Percentiles rank a stretch among this genome's conserved stretches.
These are phyloP conservation scores for Craniophora ligustri DNA, from an alignment of 2,888 invertebrate genomes.

Conservation along the genomic window DNA sequence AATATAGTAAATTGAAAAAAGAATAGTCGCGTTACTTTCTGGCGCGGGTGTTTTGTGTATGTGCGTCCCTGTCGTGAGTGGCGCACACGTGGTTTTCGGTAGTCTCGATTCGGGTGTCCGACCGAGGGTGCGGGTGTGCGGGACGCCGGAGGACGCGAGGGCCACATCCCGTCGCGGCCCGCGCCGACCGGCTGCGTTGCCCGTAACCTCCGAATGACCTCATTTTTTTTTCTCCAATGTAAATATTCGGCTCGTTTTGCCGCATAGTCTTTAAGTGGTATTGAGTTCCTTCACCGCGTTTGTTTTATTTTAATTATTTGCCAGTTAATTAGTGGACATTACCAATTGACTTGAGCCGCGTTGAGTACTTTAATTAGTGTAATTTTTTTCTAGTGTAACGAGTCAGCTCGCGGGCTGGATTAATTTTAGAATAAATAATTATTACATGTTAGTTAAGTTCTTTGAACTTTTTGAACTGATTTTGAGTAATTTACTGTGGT, in stretches of 20 bases:
- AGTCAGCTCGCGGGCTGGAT: slow-evolving; percentile 67
- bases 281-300: slow-evolving; percentile 84
- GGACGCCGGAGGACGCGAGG: slow-evolving; percentile 62
- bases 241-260: slow-evolving; percentile 87
- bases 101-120: slow-evolving; percentile 63
- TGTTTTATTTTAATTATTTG: slow-evolving; percentile 63
- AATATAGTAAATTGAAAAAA: slow-evolving; percentile 89
- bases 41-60: slow-evolving; percentile 42
- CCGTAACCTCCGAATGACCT: slow-evolving; percentile 88
- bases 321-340: slow-evolving; percentile 70
- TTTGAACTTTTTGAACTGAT: slow-evolving; percentile 62
- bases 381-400: slow-evolving; percentile 69
- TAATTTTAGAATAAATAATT: slow-evolving; percentile 53
- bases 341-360: slow-evolving; percentile 68
- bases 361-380: slow-evolving; percentile 69
- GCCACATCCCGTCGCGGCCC: slow-evolving; percentile 87
- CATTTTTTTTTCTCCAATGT: slow-evolving; percentile 88
- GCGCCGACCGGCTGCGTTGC: slow-evolving; percentile 87
- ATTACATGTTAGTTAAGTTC: slow-evolving; percentile 61
- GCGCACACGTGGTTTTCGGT: slow-evolving; percentile 84
- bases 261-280: slow-evolving; percentile 88
- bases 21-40: slow-evolving; percentile 72
- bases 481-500: slow-evolving; percentile 65
- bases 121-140: slow-evolving; percentile 60
- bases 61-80: slow-evolving; percentile 72